Conservation (phyloP, 2,113 vertebrate genomes). For the Todiramphus chloris region DNA sequence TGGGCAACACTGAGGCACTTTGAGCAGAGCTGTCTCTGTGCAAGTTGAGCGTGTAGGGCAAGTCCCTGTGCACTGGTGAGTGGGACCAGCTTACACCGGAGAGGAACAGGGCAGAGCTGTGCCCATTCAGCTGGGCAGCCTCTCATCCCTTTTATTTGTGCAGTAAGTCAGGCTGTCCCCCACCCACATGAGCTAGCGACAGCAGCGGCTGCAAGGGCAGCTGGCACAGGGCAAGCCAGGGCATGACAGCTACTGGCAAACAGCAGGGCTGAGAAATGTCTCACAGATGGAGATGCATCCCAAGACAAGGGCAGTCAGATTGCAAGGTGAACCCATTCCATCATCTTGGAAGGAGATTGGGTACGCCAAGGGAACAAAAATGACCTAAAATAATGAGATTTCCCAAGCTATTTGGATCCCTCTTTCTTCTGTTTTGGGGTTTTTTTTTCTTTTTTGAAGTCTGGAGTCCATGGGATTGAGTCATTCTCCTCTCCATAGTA, state of each 20-base stretch:
- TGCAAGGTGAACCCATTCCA: background rate
- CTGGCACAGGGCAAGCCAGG: background rate
- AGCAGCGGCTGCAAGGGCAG: background rate
- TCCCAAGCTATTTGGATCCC: background rate
- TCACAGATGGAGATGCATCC: too few species aligned
- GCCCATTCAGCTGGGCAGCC: background rate
- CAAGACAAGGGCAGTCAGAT: background rate
- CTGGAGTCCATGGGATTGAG: background rate
- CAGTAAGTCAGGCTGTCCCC: background rate
- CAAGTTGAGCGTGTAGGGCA: background rate
- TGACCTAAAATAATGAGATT: background rate
- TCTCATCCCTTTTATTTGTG: background rate
- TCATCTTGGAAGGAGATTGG: rapidly evolving
- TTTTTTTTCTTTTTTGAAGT: background rate
- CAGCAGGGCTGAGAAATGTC: rapidly evolving
- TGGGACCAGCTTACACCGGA: background rate
- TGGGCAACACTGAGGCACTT: background rate
- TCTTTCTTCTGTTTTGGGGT: background rate
- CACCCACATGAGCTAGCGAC: background rate
- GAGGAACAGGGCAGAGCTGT: background rate
- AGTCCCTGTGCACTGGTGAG: background rate
- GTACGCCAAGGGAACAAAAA: background rate
- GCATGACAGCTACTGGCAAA: background rate
- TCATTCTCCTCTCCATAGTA: background rate
- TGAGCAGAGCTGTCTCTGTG: background rate